Conservation (phyloP, 2,888 invertebrate species). For the Sceliomorpha sp. region DNA sequence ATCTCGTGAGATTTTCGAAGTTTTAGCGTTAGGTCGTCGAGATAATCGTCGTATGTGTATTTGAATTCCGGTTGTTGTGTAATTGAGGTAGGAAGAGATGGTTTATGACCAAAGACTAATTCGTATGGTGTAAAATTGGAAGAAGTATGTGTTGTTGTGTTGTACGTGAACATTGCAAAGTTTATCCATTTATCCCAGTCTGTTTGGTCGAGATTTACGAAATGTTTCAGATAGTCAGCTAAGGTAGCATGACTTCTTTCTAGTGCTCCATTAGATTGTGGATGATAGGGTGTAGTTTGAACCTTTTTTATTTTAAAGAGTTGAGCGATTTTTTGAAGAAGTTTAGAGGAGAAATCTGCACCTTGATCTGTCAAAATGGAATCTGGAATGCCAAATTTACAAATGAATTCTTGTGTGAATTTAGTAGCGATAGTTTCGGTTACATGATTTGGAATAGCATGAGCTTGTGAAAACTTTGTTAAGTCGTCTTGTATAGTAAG, state of each 20-base stretch:
- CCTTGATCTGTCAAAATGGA: slow-evolving; percentile 65
- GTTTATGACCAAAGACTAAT: slow-evolving; percentile 59
- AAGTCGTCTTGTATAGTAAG: slow-evolving; percentile 72
- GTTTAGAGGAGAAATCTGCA: slow-evolving; percentile 58
- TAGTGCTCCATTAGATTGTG: too few relatives aligned
- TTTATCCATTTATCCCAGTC: slow-evolving; percentile 69
- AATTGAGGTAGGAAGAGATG: slow-evolving; percentile 49
- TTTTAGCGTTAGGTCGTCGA: slow-evolving; percentile 56
- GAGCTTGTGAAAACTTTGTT: slow-evolving; percentile 70
- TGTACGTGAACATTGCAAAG: slow-evolving; percentile 66
- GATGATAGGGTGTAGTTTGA: slow-evolving; percentile 59
- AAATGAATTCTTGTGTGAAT: slow-evolving; percentile 55
- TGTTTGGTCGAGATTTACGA: slow-evolving; percentile 59
- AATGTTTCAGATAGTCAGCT: slow-evolving; percentile 66
- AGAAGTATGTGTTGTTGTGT: slow-evolving; percentile 61
- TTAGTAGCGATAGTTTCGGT: slow-evolving; percentile 65
- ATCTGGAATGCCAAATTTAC: slow-evolving; percentile 63
- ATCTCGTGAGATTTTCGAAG: slow-evolving; percentile 58
- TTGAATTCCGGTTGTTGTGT: slow-evolving; percentile 60
- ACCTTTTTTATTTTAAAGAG: slow-evolving; percentile 62
- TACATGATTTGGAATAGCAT: slow-evolving; percentile 67
- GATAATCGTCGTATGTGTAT: too few relatives aligned
- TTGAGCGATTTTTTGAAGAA: slow-evolving; percentile 64
- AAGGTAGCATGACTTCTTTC: slow-evolving; percentile 69
- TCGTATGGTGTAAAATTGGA: slow-evolving; percentile 65